Evolutionary conservation across 2,113 vertebrate genomes (phyloP).

Genomic region (Callaeas wilsoni): DNA sequence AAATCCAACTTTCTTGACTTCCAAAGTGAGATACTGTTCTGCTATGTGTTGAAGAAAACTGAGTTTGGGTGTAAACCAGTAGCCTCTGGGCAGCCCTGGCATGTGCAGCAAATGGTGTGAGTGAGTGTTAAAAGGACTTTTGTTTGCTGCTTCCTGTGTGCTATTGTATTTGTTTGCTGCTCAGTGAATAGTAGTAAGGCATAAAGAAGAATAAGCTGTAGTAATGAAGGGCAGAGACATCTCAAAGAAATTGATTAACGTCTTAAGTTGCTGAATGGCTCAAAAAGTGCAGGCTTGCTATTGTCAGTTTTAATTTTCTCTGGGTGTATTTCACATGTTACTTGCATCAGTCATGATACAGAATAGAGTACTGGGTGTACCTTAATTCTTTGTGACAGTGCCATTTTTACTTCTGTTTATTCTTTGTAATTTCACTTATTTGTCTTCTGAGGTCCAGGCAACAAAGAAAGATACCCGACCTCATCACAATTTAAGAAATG

Average conservation of each 20-base stretch:
- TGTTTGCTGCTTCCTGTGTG: conserved; percentile 31
- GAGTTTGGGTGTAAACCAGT: neutral
- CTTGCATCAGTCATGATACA: neutral
- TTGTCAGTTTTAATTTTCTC: conserved; percentile 23
- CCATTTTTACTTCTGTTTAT: neutral
- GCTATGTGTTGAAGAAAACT: neutral
- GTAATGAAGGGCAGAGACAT: neutral
- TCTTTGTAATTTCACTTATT: neutral
- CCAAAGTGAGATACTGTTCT: neutral
- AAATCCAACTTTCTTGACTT: neutral
- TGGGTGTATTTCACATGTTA: neutral
- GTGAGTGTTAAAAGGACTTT: neutral
- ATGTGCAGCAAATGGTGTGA: neutral
- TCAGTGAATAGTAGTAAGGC: neutral
- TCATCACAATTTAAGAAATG: neutral
- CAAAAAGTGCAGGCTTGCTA: neutral
- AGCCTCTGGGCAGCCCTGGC: neutral
- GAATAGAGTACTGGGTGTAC: neutral
- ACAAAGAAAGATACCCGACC: neutral
- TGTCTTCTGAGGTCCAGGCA: neutral
- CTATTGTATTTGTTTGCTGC: conserved; percentile 33
- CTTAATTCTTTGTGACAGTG: neutral
- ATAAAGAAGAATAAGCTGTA: neutral
- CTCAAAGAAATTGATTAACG: neutral
- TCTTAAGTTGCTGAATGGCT: conserved; percentile 1